Percentiles rank a stretch among this genome's conserved stretches.
Conservation (phyloP, 2,888 invertebrate species). For the Harpagoxenus sublaevis region DNA sequence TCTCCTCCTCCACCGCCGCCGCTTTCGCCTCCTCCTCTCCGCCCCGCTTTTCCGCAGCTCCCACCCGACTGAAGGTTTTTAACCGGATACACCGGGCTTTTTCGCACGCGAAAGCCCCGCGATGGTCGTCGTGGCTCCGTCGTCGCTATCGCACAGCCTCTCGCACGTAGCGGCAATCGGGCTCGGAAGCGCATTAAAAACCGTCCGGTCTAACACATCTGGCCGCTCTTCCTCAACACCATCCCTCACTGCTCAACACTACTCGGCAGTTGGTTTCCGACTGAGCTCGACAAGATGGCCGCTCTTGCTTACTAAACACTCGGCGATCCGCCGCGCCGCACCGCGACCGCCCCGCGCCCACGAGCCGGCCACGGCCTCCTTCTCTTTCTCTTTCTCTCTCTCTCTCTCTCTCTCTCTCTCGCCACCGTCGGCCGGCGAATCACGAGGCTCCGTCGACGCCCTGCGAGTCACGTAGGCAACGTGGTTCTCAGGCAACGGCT, state of each 20-base stretch:
- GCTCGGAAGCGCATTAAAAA: conserved; percentile 86
- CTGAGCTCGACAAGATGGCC: conserved; percentile 79
- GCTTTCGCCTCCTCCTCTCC: conserved; percentile 45
- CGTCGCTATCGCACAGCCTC: conserved; percentile 83
- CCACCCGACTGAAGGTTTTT: conserved; percentile 63
- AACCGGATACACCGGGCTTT: conserved; percentile 65
- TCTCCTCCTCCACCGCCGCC: conserved; percentile 37
- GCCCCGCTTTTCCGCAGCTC: conserved; percentile 46
- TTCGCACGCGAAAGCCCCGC: conserved; percentile 72
- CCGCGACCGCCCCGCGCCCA: neutral
- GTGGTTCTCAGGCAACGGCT: conserved; percentile 62
- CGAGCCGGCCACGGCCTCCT: neutral
- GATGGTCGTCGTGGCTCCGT: conserved; percentile 75
- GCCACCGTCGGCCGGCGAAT: conserved; percentile 65
- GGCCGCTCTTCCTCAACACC: conserved; percentile 82
- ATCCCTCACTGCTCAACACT: conserved; percentile 85
- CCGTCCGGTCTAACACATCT: conserved; percentile 84
- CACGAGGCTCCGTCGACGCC: conserved; percentile 79
- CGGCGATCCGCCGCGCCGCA: conserved; percentile 16
- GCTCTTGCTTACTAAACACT: conserved; percentile 67
- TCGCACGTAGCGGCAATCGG: conserved; percentile 82
- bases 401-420: conserved; percentile 13
- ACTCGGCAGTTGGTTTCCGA: conserved; percentile 86
- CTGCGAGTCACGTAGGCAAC: conserved; percentile 81
- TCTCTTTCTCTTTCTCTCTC: neutral